A percentile compares a stretch with the other conserved stretches of the same genome.
Evolutionary conservation across 2,113 vertebrate species (phyloP).

Genomic region (Tachysurus fulvidraco): DNA sequence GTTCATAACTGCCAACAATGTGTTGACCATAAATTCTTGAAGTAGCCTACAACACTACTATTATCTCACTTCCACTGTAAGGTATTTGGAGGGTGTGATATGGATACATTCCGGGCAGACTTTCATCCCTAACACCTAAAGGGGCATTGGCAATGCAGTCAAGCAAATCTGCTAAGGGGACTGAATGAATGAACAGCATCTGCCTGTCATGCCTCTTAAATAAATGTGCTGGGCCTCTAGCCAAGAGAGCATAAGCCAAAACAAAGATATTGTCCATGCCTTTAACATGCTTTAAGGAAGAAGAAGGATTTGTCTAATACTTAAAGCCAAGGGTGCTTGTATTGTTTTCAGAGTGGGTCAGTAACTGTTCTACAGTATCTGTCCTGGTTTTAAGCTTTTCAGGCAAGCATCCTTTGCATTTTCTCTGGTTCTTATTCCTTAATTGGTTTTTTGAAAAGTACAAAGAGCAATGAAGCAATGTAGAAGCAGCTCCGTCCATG

Average conservation of each 20-base stretch:
- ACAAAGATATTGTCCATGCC: slow-evolving; percentile 56
- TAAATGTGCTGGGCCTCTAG: slow-evolving; percentile 48
- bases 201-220: slow-evolving; percentile 55
- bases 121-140: slow-evolving; percentile 11
- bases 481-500: slow-evolving; percentile 68
- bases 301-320: slow-evolving; percentile 58
- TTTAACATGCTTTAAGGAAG: slow-evolving; percentile 56
- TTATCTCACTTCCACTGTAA: slow-evolving; percentile 29
- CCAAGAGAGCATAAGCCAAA: slow-evolving; percentile 56
- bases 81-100: slow-evolving; percentile 40
- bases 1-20: slow-evolving; percentile 29
- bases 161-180: slow-evolving; percentile 27
- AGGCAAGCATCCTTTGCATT: slow-evolving; percentile 49
- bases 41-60: neutral
- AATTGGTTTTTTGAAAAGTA: slow-evolving; percentile 56
- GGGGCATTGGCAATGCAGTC: slow-evolving; percentile 25
- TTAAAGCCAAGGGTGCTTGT: slow-evolving; percentile 47
- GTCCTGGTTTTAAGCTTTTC: slow-evolving; percentile 41
- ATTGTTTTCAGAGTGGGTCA: slow-evolving; percentile 44
- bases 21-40: slow-evolving; percentile 19
- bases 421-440: slow-evolving; percentile 38
- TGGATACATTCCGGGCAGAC: slow-evolving; percentile 29
- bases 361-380: slow-evolving; percentile 46
- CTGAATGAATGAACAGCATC: slow-evolving; percentile 55
- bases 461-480: slow-evolving; percentile 63